Percentiles rank a stretch among this genome's conserved stretches.
phyloP scores from a whole-genome alignment of 2,888 invertebrate species.

The Autographa gamma region DNA sequence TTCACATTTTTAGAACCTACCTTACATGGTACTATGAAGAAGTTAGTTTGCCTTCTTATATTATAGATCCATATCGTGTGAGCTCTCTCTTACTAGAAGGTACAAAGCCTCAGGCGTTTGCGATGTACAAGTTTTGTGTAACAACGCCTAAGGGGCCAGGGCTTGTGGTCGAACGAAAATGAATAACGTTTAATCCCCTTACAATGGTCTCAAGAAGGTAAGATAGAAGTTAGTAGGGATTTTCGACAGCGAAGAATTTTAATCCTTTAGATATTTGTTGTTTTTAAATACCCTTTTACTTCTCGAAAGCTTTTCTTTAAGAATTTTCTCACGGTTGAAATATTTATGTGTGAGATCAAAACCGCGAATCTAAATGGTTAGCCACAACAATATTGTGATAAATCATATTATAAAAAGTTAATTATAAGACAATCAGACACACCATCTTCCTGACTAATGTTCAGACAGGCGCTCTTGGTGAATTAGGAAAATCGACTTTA shows the following conservation, averaged over 20 bases:
- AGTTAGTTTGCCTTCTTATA: neutral
- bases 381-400: neutral
- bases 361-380: neutral
- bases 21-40: neutral
- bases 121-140: neutral
- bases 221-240: too few relatives aligned
- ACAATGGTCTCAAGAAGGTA: neutral
- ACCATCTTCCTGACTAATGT: neutral
- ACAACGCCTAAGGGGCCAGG: too few relatives aligned
- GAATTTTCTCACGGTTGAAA: neutral
- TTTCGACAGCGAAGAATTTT: neutral
- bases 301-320: neutral
- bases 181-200: neutral
- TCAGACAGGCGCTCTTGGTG: neutral
- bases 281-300: neutral
- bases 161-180: neutral
- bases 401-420: neutral
- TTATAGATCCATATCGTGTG: neutral
- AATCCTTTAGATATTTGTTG: neutral
- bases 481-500: neutral
- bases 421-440: neutral
- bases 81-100: neutral
- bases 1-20: too few relatives aligned
- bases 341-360: neutral
- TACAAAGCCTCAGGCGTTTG: neutral